These are phyloP conservation scores for Lagopus leucura DNA, from an alignment of 2,113 vertebrate species.

Conservation along the genomic window DNA sequence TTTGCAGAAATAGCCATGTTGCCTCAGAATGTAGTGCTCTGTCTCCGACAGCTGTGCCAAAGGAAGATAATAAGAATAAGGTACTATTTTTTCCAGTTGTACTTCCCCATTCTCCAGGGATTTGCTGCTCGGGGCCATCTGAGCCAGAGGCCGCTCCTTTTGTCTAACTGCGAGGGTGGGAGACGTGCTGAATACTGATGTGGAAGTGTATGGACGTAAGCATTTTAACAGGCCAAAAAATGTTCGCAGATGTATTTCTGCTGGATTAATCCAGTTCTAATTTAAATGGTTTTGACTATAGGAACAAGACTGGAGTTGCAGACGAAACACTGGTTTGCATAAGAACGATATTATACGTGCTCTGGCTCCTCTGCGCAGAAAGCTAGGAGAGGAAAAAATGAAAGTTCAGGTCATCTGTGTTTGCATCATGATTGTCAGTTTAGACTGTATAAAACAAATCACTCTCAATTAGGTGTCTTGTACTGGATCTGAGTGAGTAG, in stretches of 20 bases:
- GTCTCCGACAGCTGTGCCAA: background rate
- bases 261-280: slow-evolving; percentile 2
- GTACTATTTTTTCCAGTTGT: background rate
- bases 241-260: slow-evolving; percentile 42
- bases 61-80: background rate
- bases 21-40: background rate
- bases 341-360: background rate
- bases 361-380: slow-evolving; percentile 15
- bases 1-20: background rate
- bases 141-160: background rate
- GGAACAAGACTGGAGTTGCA: background rate
- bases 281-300: slow-evolving; percentile 55
- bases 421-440: background rate
- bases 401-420: background rate
- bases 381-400: background rate
- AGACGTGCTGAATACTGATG: background rate
- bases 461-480: background rate
- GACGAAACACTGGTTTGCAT: background rate
- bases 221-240: slow-evolving; percentile 16
- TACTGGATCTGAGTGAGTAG: background rate
- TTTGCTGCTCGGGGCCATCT: background rate
- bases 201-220: background rate
- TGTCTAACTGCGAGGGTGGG: background rate
- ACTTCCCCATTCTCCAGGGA: background rate
- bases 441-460: background rate